Evolutionary conservation across 1,140 invertebrate genomes (phyloP), one percentile per base, ranked within the genome.

Genomic region (Parasteatoda tepidariorum): DNA sequence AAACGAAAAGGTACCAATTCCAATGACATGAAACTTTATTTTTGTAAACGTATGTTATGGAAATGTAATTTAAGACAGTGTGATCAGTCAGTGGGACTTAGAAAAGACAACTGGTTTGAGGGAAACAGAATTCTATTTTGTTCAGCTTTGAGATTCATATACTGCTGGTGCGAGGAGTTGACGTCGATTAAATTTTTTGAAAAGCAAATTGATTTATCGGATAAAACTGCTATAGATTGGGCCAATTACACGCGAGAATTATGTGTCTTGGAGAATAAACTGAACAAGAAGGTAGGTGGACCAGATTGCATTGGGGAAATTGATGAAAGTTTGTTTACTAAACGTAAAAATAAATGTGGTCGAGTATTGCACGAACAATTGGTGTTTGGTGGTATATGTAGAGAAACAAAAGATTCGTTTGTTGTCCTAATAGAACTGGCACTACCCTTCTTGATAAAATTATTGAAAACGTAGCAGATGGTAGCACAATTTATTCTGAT

Each of bases 241-340:
- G n/a, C n/a, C n/a, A 62, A 62, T 68, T 68, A 68, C 38, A 38
- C 22, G 64, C 31, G 15, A 34, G 64, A 67, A 67, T 67, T 38
- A 67, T 38, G 33, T 67, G 64, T 38, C 15, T 67, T 34, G 64
- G 64, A 67, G 33, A 67, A 38, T 62, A 62, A 62, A 62, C 28
- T 30, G 15, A 62, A 28, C 26, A 62, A 62, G 59, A 62, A 62
- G 28, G 26, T 62, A 3, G 59, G 26, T 62, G 59, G 59, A 62
- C 22, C 57, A n/a, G n/a, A n/a, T n/a, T n/a, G n/a, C n/a, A 59
- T 59, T 59, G n/a, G n/a, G n/a, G n/a, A n/a, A n/a, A n/a, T n/a
- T n/a, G 57, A 59, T 64, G 61, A 64, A 64, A 64, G n/a, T 64
- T 64, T 64, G 64, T 67, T 34, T 67, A 67, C 31, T 67, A 67